Conservation (phyloP, 2,797 vertebrate species). For the Amblyopsis hoosieri region DNA sequence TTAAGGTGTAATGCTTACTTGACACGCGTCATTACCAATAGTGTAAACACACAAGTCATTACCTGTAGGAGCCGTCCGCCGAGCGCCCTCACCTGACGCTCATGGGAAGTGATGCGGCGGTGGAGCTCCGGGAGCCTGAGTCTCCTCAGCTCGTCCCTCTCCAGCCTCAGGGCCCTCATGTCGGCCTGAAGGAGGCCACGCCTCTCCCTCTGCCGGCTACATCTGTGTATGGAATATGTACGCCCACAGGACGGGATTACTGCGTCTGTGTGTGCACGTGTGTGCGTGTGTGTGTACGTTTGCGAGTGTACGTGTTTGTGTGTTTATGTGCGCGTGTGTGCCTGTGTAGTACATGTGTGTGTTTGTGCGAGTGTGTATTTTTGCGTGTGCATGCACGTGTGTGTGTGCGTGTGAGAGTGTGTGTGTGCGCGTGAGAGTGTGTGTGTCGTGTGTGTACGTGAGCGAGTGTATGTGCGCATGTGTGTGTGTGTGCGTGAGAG, state of each 20-base stretch:
- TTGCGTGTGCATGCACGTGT: too few species aligned
- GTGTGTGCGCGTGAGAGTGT: background rate
- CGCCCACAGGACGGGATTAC: background rate
- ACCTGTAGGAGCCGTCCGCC: conserved; percentile 31
- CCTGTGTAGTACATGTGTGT: too few species aligned
- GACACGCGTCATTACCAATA: background rate
- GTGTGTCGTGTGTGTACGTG: background rate
- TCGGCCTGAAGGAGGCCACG: conserved; percentile 19
- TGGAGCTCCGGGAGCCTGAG: conserved; percentile 31
- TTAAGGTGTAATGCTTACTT: too few species aligned
- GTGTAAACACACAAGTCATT: too few species aligned
- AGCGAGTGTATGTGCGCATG: background rate
- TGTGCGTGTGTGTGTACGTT: background rate
- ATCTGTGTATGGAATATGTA: background rate
- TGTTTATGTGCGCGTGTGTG: background rate
- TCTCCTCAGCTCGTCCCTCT: conserved; percentile 23
- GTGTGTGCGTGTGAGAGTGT: background rate
- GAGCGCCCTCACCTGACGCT: conserved; percentile 10
- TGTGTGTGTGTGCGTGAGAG: background rate
- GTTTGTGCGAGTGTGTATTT: too few species aligned
- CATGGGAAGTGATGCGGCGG: background rate
- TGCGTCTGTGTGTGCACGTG: background rate
- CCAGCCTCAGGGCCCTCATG: conserved; percentile 17
- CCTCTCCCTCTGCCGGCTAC: conserved; percentile 3
- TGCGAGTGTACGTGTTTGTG: background rate